Evolutionary conservation across 2,888 invertebrate species (phyloP), one percentile per base, ranked within the genome.

Genomic region (Stegana nigrithorax): DNA sequence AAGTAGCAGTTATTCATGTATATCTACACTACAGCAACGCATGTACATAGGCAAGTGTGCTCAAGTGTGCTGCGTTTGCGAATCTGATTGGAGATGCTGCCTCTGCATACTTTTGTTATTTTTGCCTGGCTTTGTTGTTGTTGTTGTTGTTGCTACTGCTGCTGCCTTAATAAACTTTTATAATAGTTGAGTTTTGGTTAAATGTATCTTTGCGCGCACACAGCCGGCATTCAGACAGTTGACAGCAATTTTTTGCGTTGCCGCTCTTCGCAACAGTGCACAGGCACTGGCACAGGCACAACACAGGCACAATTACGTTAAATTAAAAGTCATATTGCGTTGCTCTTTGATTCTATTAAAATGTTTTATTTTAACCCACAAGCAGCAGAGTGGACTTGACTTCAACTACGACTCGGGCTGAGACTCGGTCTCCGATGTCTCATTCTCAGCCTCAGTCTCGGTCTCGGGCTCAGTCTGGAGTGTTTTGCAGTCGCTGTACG

Each of bases 281-380:
- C 44, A 25, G 32, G 23, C 44, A 19, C 58, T 60, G 23, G 58
- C 58, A 56, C 59, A 59, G 59, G n/a, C n/a, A n/a, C n/a, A n/a
- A n/a, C 53, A 61, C 45, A 36, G 44, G 44, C 67, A 64, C 75
- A 75, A 75, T 75, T 75, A 78, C 67, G 71, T 62, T 72, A 68
- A 78, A 76, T 78, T 75, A 76, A 75, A 75, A 66, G 63, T 67
- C 67, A 70, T 68, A 68, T 72, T 68, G 72, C 68, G 72, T 70
- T 63, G 64, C 67, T 78, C 79, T 78, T 74, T 77, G 77, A 78
- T 78, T 75, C 75, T 68, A 79, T 75, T 75, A 79, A 79, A 71
- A n/a, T n/a, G n/a, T n/a, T n/a, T n/a, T 67, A 67, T 66, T 66
- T 74, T 79, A 76, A 76, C 67, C 64, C 64, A 53, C 53, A 42